Base-by-base conservation (phyloP, 2,797 vertebrate species). In the Moxostoma hubbsi region DNA sequence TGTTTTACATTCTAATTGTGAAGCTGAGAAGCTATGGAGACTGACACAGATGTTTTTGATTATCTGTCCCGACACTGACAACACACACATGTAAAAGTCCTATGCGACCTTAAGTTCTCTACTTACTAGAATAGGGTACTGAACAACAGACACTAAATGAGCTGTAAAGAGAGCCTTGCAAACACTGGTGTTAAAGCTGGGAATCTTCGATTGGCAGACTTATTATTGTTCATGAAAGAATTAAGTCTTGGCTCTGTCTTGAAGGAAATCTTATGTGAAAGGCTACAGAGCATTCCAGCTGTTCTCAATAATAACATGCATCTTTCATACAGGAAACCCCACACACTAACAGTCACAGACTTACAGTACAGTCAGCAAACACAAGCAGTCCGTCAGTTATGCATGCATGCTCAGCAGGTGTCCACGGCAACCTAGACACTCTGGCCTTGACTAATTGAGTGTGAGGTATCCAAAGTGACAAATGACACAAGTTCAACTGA, bases 401-500 rank as follows among this genome's bases (percentile, higher is more conserved):
- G 50, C 49, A 70, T 65, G 53, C 55, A 80, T 77, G 16, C 59
- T 69, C 47, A 70, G 65, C 57, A 73, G 68, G 57, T 65, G 24
- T 57, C 62, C 62, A 71, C 5, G 6, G 54, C 54, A 61, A 81
- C 70, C 43, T 49, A 53, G 59, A 50, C 72, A 55, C 50, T 24
- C 46, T 24, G 16, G 51, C 57, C 36, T 50, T 71, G 76, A 73
- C 66, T 50, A 82, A 77, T 50, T 72, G 24, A 75, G 51, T 84
- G 76, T 75, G 45, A 75, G 54, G 73, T 46, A 84, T 69, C 12
- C 12, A 57, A 75, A 68, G 64, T 73, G 80, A 59, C 36, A 54
- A 80, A 82, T 84, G 62, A 72, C 61, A 49, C 13, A 50, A 74
- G 80, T 80, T 82, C 73, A 84, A 73, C 63, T 55, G 12, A 80